These are phyloP conservation scores for Crotalus viridis DNA, from an alignment of 2,113 vertebrate genomes.

Conservation along the genomic window DNA sequence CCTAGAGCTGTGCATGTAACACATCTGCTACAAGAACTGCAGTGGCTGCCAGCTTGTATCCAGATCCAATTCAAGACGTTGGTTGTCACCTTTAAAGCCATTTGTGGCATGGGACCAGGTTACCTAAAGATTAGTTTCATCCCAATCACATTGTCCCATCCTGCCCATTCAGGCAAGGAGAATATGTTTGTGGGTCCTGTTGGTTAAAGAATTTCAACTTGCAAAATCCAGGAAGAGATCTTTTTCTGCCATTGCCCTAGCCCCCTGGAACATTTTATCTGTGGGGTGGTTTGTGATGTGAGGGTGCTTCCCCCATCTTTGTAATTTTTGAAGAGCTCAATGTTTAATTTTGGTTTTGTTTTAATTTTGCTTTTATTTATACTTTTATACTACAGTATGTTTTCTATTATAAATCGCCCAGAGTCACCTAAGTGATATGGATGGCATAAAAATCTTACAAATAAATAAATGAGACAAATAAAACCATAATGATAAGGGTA, in stretches of 20 bases:
- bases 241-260: background rate
- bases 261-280: background rate
- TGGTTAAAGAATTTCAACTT: background rate
- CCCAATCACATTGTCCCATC: background rate
- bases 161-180: background rate
- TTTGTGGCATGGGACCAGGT: background rate
- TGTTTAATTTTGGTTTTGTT: too few relatives aligned
- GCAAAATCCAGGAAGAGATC: background rate
- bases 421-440: too few relatives aligned
- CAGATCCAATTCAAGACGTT: background rate
- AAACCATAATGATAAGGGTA: background rate
- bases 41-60: background rate
- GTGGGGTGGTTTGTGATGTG: too few relatives aligned
- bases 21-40: background rate
- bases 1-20: background rate
- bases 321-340: too few relatives aligned
- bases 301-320: too few relatives aligned
- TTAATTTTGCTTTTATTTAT: too few relatives aligned
- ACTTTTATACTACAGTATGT: too few relatives aligned
- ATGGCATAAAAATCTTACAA: background rate
- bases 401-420: too few relatives aligned
- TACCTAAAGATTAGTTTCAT: background rate
- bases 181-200: background rate
- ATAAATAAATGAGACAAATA: background rate
- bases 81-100: background rate